These are phyloP conservation scores for Lamproptera curius DNA, from an alignment of 2,888 invertebrate species.

Conservation along the genomic window DNA sequence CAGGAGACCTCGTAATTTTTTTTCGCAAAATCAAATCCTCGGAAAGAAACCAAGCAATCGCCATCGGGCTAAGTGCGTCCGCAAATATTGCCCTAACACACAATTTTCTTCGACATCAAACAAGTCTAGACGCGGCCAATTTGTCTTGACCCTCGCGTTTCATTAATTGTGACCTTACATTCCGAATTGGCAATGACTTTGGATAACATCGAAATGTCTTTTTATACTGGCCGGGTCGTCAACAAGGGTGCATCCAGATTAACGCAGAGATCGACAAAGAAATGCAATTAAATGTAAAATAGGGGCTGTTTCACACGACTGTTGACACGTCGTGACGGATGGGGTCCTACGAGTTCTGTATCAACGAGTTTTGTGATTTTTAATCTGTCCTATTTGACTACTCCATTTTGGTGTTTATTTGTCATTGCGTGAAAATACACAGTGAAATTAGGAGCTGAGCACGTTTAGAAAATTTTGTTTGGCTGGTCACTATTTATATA, in stretches of 20 bases:
- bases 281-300: slow-evolving; percentile 79
- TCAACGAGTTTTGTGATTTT: slow-evolving; percentile 45
- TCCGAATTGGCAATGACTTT: slow-evolving; percentile 18
- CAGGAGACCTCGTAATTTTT: too few species aligned
- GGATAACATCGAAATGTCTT: slow-evolving; percentile 31
- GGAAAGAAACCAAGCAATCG: slow-evolving; percentile 48
- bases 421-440: too few species aligned
- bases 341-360: slow-evolving; percentile 45
- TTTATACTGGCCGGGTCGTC: slow-evolving; percentile 37
- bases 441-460: too few species aligned
- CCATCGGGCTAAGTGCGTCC: slow-evolving; percentile 57
- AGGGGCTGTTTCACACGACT: slow-evolving; percentile 71
- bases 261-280: slow-evolving; percentile 73
- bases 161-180: slow-evolving; percentile 15
- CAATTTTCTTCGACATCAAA: slow-evolving; percentile 65
- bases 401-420: slow-evolving; percentile 12
- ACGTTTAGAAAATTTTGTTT: too few species aligned
- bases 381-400: slow-evolving; percentile 27
- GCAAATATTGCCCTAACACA: slow-evolving; percentile 62
- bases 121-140: slow-evolving; percentile 53
- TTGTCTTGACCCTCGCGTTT: slow-evolving; percentile 31
- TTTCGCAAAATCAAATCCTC: neutral
- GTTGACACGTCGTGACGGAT: slow-evolving; percentile 72
- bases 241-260: slow-evolving; percentile 74
- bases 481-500: too few species aligned